Evolutionary conservation across 2,113 vertebrate species (phyloP), one percentile per base, ranked within the genome.

Genomic region (Hippotragus niger): DNA sequence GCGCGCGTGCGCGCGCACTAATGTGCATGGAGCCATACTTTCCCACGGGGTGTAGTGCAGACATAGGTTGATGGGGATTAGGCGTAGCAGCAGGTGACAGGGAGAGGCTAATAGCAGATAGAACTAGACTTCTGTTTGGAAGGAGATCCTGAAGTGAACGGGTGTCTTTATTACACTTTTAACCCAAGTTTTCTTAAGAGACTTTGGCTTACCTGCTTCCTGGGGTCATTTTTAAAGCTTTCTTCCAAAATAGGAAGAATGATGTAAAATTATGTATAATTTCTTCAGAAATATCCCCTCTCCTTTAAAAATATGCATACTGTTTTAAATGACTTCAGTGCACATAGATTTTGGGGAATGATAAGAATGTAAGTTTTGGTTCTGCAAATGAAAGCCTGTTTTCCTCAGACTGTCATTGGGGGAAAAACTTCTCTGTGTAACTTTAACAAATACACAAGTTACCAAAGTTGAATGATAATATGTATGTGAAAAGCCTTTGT

Each of bases 151-250:
- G 36, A 96, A 33, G 64, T 60, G 27, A 76, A 74, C 27, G 14
- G 84, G 5, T 47, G 14, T 29, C 23, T 92, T 17, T 84, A 2
- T 90, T 96, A 50, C 5, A 33, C 78, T 36, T 88, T 91, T 95
- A 50, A 86, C 85, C 40, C 86, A 40, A 90, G 27, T 91, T 96
- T 97, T 97, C 86, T 96, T 16, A 60, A 58, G 27, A 94, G 47
- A 58, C 53, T 88, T 57, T 76, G 90, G 6, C 4, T 88, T 91
- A 45, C 31, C 13, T 74, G 47, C 45, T 97, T 94, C 23, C 50
- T 57, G 16, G 17, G 47, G 13, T 80, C 29, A 23, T 90, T 96
- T 90, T 90, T 80, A 53, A 94, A 64, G 1, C 74, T 78, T 71
- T 91, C 17, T 45, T 93, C 23, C 17, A 83, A 83, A 96, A 91